A percentile compares a stretch with the other conserved stretches of the same genome.
Conservation (phyloP, 2,113 vertebrate species). For the Mustela lutreola region DNA sequence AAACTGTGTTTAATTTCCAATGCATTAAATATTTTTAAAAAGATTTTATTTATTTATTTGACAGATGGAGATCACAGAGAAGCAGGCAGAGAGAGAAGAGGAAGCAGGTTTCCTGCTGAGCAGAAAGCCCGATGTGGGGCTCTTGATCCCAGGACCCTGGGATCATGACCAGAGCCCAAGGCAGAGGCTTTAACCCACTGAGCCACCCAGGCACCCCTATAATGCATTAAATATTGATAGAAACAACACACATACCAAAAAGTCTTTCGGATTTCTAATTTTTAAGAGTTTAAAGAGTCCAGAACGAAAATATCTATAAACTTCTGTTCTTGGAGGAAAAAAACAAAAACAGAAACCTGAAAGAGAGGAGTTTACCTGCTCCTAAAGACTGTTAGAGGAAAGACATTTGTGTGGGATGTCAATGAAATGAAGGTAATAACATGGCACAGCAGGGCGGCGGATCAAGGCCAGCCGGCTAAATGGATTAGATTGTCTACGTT, state of each 20-base stretch:
- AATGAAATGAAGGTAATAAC: constrained; percentile 46
- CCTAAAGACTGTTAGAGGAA: not conserved
- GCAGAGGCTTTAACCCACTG: no score
- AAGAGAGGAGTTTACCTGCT: not conserved
- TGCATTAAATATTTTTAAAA: not conserved
- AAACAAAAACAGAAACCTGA: not conserved
- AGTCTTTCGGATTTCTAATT: not conserved
- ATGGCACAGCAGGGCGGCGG: not conserved
- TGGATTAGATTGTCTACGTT: constrained; percentile 45
- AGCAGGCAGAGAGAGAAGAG: no score
- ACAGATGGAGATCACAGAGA: no score
- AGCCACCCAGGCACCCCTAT: not conserved
- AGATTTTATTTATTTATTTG: no score
- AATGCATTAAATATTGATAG: not conserved
- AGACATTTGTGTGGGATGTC: constrained; percentile 9
- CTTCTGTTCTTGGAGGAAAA: not conserved
- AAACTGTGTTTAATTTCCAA: constrained; percentile 8
- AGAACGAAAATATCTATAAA: not conserved
- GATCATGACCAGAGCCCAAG: no score
- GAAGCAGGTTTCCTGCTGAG: no score
- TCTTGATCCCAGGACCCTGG: no score
- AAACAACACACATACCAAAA: not conserved
- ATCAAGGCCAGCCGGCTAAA: constrained; percentile 60
- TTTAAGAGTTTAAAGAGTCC: not conserved
- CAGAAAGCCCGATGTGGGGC: no score